Evolutionary conservation across 2,113 vertebrate species (phyloP).

Genomic region (Brachypodius melanocephalos): DNA sequence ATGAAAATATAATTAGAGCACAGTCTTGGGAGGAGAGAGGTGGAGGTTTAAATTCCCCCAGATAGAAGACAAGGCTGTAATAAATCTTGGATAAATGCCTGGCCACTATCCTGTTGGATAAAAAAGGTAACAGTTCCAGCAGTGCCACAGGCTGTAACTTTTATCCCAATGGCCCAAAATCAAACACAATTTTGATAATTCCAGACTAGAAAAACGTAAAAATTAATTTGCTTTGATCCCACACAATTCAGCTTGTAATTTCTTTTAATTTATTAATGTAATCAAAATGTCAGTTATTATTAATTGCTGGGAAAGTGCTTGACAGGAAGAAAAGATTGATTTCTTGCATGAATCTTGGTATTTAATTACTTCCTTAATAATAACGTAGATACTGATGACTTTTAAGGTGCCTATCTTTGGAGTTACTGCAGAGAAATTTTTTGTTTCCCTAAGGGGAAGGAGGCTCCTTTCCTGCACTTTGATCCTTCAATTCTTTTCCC

Average conservation of each 20-base stretch:
- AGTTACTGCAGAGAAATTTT: neutral
- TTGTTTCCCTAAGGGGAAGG: slow-evolving; percentile 78
- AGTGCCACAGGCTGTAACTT: neutral
- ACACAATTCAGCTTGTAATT: neutral
- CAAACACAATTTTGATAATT: neutral
- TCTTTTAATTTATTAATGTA: neutral
- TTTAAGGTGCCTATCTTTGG: neutral
- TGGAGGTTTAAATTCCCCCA: neutral
- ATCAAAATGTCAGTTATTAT: neutral
- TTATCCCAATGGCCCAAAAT: neutral
- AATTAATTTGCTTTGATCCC: neutral
- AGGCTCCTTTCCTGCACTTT: slow-evolving; percentile 83
- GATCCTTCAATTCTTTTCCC: slow-evolving; percentile 88
- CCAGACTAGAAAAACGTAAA: neutral
- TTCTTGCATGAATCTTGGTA: neutral
- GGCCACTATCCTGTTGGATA: neutral
- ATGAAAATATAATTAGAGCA: neutral
- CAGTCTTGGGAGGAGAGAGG: neutral
- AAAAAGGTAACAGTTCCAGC: neutral
- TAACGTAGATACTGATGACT: neutral
- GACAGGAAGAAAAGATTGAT: neutral
- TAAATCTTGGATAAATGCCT: neutral
- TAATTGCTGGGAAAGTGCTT: neutral
- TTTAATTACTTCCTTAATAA: neutral
- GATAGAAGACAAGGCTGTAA: neutral